These are phyloP conservation scores for Gibbula magus DNA, from an alignment of 2,888 invertebrate genomes.

Conservation along the genomic window DNA sequence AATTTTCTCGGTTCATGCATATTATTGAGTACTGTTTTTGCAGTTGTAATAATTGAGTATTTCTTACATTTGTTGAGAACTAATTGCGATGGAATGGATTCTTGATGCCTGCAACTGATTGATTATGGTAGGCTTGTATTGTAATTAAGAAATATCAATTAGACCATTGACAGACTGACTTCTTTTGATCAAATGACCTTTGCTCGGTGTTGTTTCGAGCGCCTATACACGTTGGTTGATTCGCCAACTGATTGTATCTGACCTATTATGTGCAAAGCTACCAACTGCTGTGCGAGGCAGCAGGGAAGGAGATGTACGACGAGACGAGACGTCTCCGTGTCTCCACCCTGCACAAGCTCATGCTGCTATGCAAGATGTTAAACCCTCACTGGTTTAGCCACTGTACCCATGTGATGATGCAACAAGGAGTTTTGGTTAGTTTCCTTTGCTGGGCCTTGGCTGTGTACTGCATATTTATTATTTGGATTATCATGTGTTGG, in stretches of 20 bases:
- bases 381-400: slow-evolving; percentile 16
- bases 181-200: neutral
- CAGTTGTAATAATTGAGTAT: neutral
- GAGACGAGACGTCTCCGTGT: neutral
- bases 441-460: slow-evolving; percentile 7
- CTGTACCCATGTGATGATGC: neutral
- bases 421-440: slow-evolving; percentile 9
- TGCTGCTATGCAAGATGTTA: slow-evolving; percentile 24
- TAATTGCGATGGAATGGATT: neutral
- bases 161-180: neutral
- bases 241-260: neutral
- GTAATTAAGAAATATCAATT: neutral
- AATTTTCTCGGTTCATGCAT: too few species aligned
- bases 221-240: neutral
- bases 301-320: neutral
- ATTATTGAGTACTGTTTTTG: neutral
- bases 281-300: slow-evolving; percentile 6
- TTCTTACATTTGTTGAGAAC: neutral
- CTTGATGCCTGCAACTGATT: neutral
- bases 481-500: neutral
- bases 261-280: slow-evolving; percentile 8
- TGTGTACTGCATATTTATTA: slow-evolving; percentile 23
- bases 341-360: neutral
- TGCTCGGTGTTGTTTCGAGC: neutral
- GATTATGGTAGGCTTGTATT: neutral